A percentile compares a stretch with the other conserved stretches of the same genome.
Conservation (phyloP, 2,888 invertebrate genomes). For the Cabera pusaria region DNA sequence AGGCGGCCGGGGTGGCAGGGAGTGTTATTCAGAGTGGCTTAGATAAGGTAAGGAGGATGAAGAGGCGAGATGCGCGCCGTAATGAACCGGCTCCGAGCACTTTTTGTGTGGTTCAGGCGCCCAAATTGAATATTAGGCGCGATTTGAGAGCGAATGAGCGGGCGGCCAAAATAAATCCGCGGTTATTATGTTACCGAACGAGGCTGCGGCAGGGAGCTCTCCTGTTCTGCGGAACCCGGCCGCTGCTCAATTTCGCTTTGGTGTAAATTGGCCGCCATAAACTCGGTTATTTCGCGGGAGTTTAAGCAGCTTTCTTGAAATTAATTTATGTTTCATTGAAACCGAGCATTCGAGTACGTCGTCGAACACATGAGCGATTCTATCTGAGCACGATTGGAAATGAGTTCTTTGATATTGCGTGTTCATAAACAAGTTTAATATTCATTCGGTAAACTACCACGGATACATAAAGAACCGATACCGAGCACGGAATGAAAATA, state of each 20-base stretch:
- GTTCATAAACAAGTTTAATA: slow-evolving; percentile 8
- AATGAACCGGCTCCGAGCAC: slow-evolving; percentile 80
- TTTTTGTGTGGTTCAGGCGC: slow-evolving; percentile 80
- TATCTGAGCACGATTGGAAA: slow-evolving; percentile 9
- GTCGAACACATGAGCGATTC: slow-evolving; percentile 27
- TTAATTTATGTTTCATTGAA: slow-evolving; percentile 41
- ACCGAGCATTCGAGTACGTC: slow-evolving; percentile 29
- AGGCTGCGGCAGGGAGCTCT: slow-evolving; percentile 71
- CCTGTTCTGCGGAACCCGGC: slow-evolving; percentile 52
- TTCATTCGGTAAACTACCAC: not conserved
- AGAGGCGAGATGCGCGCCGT: slow-evolving; percentile 81
- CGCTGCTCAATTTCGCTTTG: slow-evolving; percentile 71
- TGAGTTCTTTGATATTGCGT: slow-evolving; percentile 11
- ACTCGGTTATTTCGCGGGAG: slow-evolving; percentile 62
- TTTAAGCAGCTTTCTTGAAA: slow-evolving; percentile 55
- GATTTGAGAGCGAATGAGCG: slow-evolving; percentile 79
- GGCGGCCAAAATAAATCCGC: slow-evolving; percentile 79
- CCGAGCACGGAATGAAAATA: slow-evolving; percentile 11
- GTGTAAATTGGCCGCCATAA: slow-evolving; percentile 71
- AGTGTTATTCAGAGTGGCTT: slow-evolving; percentile 77
- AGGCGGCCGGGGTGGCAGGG: slow-evolving; percentile 50
- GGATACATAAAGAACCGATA: slow-evolving; percentile 7
- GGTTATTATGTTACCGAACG: slow-evolving; percentile 81
- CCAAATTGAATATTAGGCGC: slow-evolving; percentile 83
- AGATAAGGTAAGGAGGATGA: slow-evolving; percentile 83